A percentile compares a stretch with the other conserved stretches of the same genome.
Conservation (phyloP, 2,797 vertebrate species). For the Chanos chanos region DNA sequence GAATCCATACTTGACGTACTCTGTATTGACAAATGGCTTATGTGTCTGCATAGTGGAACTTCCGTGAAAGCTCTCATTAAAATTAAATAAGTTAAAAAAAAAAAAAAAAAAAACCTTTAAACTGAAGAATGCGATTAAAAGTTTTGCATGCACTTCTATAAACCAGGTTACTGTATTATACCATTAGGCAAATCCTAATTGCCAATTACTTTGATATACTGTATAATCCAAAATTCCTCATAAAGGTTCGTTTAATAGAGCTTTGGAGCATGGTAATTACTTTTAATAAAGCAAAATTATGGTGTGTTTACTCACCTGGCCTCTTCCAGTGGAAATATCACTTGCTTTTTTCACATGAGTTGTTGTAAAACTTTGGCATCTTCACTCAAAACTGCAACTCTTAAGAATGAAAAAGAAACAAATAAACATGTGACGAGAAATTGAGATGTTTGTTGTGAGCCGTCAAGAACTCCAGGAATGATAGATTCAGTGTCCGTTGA, state of each 20-base stretch:
- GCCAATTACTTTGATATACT: slow-evolving; percentile 75
- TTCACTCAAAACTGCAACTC: slow-evolving; percentile 25
- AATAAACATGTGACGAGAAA: slow-evolving; percentile 27
- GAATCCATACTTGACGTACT: too few relatives aligned
- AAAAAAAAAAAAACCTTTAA: too few relatives aligned
- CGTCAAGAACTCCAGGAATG: slow-evolving; percentile 48
- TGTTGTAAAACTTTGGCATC: slow-evolving; percentile 33
- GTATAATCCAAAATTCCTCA: slow-evolving; percentile 71
- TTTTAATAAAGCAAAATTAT: slow-evolving; percentile 58
- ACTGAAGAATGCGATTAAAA: slow-evolving; percentile 18
- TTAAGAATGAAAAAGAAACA: slow-evolving; percentile 33
- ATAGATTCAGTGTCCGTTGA: slow-evolving; percentile 43
- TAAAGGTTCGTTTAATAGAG: slow-evolving; percentile 73
- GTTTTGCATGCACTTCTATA: slow-evolving; percentile 23
- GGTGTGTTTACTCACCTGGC: slow-evolving; percentile 39
- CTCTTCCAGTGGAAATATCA: too few relatives aligned
- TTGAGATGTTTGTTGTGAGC: slow-evolving; percentile 46
- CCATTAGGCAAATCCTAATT: slow-evolving; percentile 79
- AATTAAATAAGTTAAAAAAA: too few relatives aligned
- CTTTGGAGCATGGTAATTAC: slow-evolving; percentile 69
- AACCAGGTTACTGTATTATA: slow-evolving; percentile 55
- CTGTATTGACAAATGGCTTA: too few relatives aligned
- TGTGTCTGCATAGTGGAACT: too few relatives aligned
- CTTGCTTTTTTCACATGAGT: too few relatives aligned
- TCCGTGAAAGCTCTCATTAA: too few relatives aligned